These are phyloP conservation scores for Buteo buteo DNA, from an alignment of 2,113 vertebrate genomes.

Conservation along the genomic window DNA sequence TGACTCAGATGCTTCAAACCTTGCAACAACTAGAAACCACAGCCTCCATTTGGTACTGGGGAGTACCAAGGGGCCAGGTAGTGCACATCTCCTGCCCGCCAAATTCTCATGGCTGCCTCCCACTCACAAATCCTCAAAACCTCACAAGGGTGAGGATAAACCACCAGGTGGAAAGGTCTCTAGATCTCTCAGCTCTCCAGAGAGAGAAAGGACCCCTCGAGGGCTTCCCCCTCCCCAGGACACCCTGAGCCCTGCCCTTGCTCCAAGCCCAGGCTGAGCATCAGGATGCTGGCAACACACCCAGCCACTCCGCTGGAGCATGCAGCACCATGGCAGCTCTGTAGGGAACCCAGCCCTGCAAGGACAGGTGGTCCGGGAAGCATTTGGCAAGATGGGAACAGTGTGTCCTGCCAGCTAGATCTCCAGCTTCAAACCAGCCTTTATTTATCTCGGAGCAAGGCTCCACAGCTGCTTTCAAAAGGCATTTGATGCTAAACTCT, in stretches of 20 bases:
- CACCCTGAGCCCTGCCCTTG: background rate
- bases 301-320: rapidly evolving
- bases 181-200: background rate
- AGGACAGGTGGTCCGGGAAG: background rate
- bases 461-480: constrained; percentile 30
- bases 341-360: background rate
- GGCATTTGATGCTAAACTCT: background rate
- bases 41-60: background rate
- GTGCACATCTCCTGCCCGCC: background rate
- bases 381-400: constrained; percentile 2
- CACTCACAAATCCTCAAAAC: background rate
- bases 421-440: constrained; percentile 6
- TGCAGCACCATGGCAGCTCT: background rate
- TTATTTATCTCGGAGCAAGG: background rate
- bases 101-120: background rate
- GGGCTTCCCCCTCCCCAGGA: background rate
- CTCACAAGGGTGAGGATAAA: background rate
- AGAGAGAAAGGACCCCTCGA: background rate
- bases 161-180: background rate
- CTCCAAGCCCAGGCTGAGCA: background rate
- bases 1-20: background rate
- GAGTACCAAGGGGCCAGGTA: background rate
- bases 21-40: background rate
- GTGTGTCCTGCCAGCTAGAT: background rate
- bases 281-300: rapidly evolving